Conservation (phyloP, 2,797 vertebrate species). For the Ptychadena robeensis region DNA sequence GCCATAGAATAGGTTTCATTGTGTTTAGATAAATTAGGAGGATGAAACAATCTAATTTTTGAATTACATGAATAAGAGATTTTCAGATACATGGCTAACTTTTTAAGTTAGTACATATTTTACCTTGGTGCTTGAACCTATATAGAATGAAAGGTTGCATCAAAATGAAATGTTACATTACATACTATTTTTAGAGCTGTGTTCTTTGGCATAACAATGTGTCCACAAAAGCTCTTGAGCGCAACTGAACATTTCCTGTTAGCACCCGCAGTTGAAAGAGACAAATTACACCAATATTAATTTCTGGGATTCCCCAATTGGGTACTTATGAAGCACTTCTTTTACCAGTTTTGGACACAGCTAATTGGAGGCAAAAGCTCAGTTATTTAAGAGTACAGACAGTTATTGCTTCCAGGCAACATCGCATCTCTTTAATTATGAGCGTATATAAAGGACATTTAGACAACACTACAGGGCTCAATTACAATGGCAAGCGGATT, state of each 20-base stretch:
- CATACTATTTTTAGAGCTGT: no score
- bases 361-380: neutral
- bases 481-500: no score
- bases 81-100: neutral
- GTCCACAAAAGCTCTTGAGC: no score
- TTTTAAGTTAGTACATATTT: neutral
- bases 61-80: neutral
- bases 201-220: no score
- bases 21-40: neutral
- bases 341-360: neutral
- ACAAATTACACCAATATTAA: constrained; percentile 11
- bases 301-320: neutral
- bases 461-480: no score
- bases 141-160: no score
- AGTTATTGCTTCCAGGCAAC: neutral
- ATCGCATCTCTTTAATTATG: neutral
- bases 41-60: neutral
- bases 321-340: neutral
- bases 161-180: neutral
- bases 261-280: neutral
- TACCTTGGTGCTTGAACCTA: neutral
- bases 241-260: neutral
- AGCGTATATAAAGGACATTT: neutral
- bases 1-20: neutral
- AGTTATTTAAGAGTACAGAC: neutral